These are phyloP conservation scores for Disparrhopalites patrizii DNA, from an alignment of 2,888 invertebrate genomes.

Conservation along the genomic window DNA sequence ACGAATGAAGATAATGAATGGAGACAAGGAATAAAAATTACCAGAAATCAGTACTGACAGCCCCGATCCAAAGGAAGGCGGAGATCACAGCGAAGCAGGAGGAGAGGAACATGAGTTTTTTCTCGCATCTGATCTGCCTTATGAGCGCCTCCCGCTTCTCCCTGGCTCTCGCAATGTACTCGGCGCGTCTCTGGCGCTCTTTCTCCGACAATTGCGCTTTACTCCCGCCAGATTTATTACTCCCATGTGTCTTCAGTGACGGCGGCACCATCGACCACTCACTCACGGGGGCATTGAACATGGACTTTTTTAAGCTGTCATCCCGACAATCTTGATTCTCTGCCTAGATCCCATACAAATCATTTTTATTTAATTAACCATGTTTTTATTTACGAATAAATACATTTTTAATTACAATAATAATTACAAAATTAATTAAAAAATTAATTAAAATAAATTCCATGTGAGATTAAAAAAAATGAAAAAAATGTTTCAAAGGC, in stretches of 20 bases:
- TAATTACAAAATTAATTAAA: no score
- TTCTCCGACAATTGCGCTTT: slow-evolving; percentile 16
- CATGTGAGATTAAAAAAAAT: no score
- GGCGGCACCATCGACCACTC: slow-evolving; percentile 28
- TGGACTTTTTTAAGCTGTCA: slow-evolving; percentile 24
- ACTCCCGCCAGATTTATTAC: slow-evolving; percentile 3
- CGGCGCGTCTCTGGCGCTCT: slow-evolving; percentile 28
- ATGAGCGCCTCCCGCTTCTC: slow-evolving; percentile 34
- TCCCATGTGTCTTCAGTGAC: slow-evolving; percentile 20
- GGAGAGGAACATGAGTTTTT: slow-evolving; percentile 67
- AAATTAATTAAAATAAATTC: no score
- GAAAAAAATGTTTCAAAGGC: no score
- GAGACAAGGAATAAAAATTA: slow-evolving; percentile 46
- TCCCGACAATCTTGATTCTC: slow-evolving; percentile 22
- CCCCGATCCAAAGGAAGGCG: slow-evolving; percentile 66
- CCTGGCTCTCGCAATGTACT: slow-evolving; percentile 27
- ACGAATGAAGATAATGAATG: background rate
- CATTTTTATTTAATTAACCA: no score
- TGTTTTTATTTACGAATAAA: no score
- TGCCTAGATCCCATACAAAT: background rate
- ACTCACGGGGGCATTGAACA: slow-evolving; percentile 26
- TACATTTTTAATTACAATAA: no score
- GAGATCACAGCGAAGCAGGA: slow-evolving; percentile 64
- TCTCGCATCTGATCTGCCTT: slow-evolving; percentile 53
- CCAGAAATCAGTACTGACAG: slow-evolving; percentile 72